phyloP scores from a whole-genome alignment of 2,797 vertebrate species.

The Sebastes vulpes region DNA sequence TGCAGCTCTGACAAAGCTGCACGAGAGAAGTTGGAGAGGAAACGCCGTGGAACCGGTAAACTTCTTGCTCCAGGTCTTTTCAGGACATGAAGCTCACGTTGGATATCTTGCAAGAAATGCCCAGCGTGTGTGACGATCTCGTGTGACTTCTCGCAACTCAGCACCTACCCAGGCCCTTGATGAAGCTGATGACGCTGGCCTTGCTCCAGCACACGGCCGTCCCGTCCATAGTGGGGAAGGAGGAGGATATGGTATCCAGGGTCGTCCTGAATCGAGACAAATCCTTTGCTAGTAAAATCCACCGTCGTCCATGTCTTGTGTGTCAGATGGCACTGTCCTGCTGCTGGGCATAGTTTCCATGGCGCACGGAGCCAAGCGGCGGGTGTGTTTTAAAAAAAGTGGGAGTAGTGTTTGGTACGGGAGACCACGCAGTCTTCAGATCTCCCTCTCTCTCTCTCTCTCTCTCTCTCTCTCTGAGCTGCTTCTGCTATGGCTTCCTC shows the following conservation, averaged over 20 bases:
- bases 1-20: not conserved
- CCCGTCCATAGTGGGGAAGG: conserved; percentile 90
- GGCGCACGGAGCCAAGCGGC: conserved; percentile 37
- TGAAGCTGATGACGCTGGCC: conserved; percentile 94
- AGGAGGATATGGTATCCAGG: conserved; percentile 70
- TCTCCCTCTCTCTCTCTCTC: conserved; percentile 8
- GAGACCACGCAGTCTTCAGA: conserved; percentile 42
- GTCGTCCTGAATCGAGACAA: conserved; percentile 51
- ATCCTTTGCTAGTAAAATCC: conserved; percentile 54
- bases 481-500: conserved; percentile 65
- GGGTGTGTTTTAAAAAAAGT: conserved; percentile 67
- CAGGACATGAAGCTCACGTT: conserved; percentile 19
- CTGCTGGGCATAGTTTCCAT: conserved; percentile 69
- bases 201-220: conserved; percentile 94
- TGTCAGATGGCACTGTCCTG: conserved; percentile 48
- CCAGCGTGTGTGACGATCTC: conserved; percentile 40
- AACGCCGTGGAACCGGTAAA: not conserved
- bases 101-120: conserved; percentile 43
- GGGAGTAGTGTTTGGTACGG: conserved; percentile 60
- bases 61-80: conserved; percentile 17
- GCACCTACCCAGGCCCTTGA: conserved; percentile 93
- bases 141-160: conserved; percentile 22
- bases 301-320: conserved; percentile 56
- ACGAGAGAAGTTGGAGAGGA: not conserved
- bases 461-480: conserved; percentile 26